These are phyloP conservation scores for Auanema sp. DNA, from an alignment of 2,888 invertebrate species.

Conservation along the genomic window DNA sequence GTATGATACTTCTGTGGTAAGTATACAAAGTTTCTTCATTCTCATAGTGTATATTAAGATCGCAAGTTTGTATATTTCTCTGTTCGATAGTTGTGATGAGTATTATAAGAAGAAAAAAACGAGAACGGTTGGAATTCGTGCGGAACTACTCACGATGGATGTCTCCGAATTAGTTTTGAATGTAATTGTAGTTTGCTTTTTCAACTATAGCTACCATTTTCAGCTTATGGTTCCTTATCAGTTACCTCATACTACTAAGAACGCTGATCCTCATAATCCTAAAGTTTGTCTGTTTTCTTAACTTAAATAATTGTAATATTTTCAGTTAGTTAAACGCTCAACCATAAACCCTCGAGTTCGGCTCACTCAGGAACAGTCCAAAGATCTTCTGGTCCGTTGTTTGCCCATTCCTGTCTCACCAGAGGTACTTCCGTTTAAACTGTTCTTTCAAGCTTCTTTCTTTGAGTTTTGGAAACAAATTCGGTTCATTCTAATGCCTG, in stretches of 20 bases:
- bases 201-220: neutral
- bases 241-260: conserved; percentile 21
- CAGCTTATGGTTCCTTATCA: conserved; percentile 29
- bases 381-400: conserved; percentile 12
- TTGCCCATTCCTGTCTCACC: conserved; percentile 19
- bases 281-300: neutral
- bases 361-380: conserved; percentile 9
- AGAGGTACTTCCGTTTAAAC: conserved; percentile 13
- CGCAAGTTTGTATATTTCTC: conserved; percentile 2
- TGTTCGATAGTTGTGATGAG: conserved; percentile 14
- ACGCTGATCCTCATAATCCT: conserved; percentile 2
- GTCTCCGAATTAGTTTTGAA: no score
- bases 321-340: conserved; percentile 20
- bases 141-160: neutral
- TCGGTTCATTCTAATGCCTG: conserved; percentile 28
- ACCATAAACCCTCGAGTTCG: conserved; percentile 17
- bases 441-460: conserved; percentile 10
- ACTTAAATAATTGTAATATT: neutral
- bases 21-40: neutral
- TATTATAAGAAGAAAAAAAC: conserved; percentile 1
- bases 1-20: conserved; percentile 3
- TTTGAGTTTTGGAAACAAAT: conserved; percentile 33
- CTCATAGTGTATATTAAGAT: neutral
- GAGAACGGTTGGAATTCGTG: neutral
- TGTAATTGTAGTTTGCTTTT: no score